phyloP scores from a whole-genome alignment of 2,797 vertebrate genomes.

The Gallinago nigripennis region DNA sequence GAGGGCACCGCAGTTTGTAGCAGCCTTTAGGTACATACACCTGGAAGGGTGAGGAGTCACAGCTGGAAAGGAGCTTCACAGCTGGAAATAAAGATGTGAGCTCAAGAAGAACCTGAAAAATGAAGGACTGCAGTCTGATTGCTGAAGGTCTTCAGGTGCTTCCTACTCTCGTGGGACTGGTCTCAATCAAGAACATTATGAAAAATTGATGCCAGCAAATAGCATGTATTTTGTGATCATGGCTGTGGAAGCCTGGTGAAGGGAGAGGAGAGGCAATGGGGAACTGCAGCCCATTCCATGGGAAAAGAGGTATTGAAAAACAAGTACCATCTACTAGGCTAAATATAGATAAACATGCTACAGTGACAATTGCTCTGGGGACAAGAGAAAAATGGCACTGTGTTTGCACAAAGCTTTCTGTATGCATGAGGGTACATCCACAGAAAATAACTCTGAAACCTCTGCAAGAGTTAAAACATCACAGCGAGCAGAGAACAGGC shows the following conservation, averaged over 20 bases:
- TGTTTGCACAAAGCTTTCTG: background rate
- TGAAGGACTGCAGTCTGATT: background rate
- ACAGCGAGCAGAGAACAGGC: background rate
- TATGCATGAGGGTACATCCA: background rate
- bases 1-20: background rate
- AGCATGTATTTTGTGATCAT: background rate
- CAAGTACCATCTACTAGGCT: background rate
- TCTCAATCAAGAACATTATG: background rate
- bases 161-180: too few relatives aligned
- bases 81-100: background rate
- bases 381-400: background rate
- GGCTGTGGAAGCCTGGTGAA: background rate
- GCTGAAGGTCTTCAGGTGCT: background rate
- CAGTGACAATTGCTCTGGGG: background rate
- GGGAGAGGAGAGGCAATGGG: background rate
- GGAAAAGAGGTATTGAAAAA: background rate
- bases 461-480: background rate
- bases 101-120: background rate
- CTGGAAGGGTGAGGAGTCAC: background rate
- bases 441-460: background rate
- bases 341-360: background rate
- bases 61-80: background rate
- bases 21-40: background rate
- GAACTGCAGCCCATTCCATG: background rate
- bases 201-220: background rate